These are phyloP conservation scores for Stylophora pistillata DNA, from an alignment of 64 coral and sea anemone species.

Conservation along the genomic window DNA sequence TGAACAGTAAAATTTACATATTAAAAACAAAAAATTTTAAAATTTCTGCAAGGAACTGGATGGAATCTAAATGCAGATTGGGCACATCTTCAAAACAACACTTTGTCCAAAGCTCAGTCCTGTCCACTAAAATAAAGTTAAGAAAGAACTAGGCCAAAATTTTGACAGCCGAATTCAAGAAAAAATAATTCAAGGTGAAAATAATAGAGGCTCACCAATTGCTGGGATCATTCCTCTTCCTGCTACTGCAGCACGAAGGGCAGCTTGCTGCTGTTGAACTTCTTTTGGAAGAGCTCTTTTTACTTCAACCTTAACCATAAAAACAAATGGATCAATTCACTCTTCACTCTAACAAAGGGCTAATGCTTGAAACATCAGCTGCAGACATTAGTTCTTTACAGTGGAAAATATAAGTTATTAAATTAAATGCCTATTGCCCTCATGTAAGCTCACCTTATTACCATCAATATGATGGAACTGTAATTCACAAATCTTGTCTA, in stretches of 20 bases:
- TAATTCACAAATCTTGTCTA: conserved; percentile 90
- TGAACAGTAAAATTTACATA: neutral
- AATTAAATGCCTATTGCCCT: too few species aligned
- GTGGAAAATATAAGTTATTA: too few species aligned
- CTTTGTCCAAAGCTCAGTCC: too few species aligned
- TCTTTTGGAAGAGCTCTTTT: conserved; percentile 90
- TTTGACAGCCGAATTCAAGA: too few species aligned
- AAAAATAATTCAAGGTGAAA: neutral
- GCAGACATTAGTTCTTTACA: too few species aligned
- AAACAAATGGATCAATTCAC: neutral
- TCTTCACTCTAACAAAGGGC: neutral
- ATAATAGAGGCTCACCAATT: conserved; percentile 57
- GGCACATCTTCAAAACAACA: too few species aligned
- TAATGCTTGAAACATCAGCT: too few species aligned
- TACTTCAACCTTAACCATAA: conserved; percentile 71
- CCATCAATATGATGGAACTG: conserved; percentile 95
- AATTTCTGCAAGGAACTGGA: too few species aligned
- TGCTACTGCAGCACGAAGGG: conserved; percentile 67
- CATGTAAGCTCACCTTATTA: conserved; percentile 69
- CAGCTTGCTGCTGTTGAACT: conserved; percentile 86
- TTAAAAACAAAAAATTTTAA: neutral
- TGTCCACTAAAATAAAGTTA: too few species aligned
- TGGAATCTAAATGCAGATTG: too few species aligned
- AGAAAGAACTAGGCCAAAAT: too few species aligned
- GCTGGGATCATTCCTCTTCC: conserved; percentile 78